Percentiles rank a stretch among this genome's conserved stretches.
Evolutionary conservation across 2,113 vertebrate species (phyloP).

Genomic region (Turnix velox): DNA sequence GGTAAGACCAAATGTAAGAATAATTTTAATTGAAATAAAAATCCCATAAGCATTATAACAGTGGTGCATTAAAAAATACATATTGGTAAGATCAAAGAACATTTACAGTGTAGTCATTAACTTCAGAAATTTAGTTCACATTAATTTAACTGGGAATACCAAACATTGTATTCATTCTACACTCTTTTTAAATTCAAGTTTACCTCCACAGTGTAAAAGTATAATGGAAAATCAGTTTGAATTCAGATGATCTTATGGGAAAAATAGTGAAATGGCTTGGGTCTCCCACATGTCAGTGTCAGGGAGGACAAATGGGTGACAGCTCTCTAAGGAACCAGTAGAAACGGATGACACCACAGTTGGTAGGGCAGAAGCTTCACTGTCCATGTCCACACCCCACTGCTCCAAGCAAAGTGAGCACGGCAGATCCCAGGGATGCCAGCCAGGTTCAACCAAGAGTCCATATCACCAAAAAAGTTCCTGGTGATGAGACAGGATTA

Average conservation of each 20-base stretch:
- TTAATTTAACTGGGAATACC: neutral
- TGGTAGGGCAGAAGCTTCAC: neutral
- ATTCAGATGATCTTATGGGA: neutral
- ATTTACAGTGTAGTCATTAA: neutral
- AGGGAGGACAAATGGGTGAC: neutral
- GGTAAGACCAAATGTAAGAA: neutral
- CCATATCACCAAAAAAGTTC: neutral
- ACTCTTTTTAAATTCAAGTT: neutral
- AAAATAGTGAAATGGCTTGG: neutral
- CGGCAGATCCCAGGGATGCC: neutral
- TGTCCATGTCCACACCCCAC: neutral
- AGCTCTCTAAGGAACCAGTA: neutral
- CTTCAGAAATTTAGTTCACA: neutral
- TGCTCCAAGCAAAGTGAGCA: fast-evolving
- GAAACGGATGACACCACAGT: neutral
- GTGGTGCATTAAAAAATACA: neutral
- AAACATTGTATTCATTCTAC: neutral
- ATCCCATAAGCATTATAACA: neutral
- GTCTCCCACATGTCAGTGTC: neutral
- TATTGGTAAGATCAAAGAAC: neutral
- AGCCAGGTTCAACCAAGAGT: neutral
- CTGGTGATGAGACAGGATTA: neutral
- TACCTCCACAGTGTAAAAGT: neutral
- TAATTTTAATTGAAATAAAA: neutral
- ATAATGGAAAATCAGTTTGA: neutral